Evolutionary conservation across 2,113 vertebrate species (phyloP), one percentile per base, ranked within the genome.

Genomic region (Cyprinus carpio): DNA sequence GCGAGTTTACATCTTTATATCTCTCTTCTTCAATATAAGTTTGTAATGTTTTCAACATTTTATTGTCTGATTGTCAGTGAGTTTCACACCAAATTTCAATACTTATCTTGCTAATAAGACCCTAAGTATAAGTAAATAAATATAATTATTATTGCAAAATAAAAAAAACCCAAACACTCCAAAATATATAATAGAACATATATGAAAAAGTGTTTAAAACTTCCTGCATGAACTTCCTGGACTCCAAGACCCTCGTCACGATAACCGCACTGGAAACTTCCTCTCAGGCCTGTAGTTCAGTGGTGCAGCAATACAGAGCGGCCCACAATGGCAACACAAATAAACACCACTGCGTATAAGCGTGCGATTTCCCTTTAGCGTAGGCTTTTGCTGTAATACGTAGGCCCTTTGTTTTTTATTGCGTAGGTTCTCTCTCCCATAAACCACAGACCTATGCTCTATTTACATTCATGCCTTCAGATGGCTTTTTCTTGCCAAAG

Each of bases 351-450:
- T 29, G 25, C 58, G 16, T 49, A 20, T 20, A 31, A 13, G 43
- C 12, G n/a, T 65, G 18, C 18, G 18, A 81, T 81, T 81, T 81
- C 80, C 46, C 18, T 67, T 49, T 20, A 81, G 78, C 13, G 78
- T 81, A 65, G 78, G 78, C 58, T 46, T 78, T 80, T 80, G 37
- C 37, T 29, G n/a, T 81, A 81, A 81, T 46, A 81, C 16, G n/a
- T 65, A 81, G 78, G 78, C 58, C 58, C 8, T 46, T 81, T 65
- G 78, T 81, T 81, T 8, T 46, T 75, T 65, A 2, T 20, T 67
- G 62, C 18, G 80, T 69, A 31, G 62, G 62, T 16, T 81, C 6
- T 27, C 6, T 43, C 16, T 67, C 25, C 3, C 2, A 2, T 49
- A 51, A 25, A 81, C 79, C 62, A 23, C 62, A 81, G 43, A 34